These are phyloP conservation scores for Stigmatopora argus DNA, from an alignment of 2,113 vertebrate species.

Conservation along the genomic window DNA sequence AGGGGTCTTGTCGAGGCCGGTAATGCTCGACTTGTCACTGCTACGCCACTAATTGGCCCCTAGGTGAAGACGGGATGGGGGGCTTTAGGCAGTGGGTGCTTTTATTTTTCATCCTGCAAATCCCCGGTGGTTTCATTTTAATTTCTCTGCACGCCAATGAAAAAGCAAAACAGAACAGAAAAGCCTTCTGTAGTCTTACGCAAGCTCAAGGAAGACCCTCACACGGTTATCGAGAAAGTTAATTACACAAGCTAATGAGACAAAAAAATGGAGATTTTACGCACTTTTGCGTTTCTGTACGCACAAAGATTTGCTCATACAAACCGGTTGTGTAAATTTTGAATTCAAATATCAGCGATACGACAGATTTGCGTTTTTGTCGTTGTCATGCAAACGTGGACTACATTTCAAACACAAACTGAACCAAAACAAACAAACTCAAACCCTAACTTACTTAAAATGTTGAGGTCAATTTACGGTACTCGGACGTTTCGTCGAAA, in stretches of 20 bases:
- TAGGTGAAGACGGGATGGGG: conserved; percentile 37
- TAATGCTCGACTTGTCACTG: conserved; percentile 65
- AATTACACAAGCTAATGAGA: conserved; percentile 5
- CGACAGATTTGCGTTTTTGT: too few relatives aligned
- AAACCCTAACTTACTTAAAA: too few relatives aligned
- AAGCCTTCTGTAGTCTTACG: not conserved
- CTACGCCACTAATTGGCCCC: conserved; percentile 67
- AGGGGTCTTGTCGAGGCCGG: conserved; percentile 47
- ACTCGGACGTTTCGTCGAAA: too few relatives aligned
- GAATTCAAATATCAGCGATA: too few relatives aligned
- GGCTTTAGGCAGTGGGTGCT: conserved; percentile 44
- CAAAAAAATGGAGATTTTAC: conserved; percentile 2
- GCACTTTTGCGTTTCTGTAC: not conserved
- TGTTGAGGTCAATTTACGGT: too few relatives aligned
- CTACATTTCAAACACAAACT: too few relatives aligned
- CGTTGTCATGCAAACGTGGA: too few relatives aligned
- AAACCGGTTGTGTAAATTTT: too few relatives aligned
- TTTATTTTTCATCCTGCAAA: conserved; percentile 49
- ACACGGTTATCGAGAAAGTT: conserved; percentile 23
- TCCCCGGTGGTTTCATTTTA: conserved; percentile 23
- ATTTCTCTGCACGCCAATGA: conserved; percentile 27
- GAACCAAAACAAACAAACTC: too few relatives aligned
- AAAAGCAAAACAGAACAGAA: not conserved
- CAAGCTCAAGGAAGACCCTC: conserved; percentile 1
- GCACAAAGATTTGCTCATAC: too few relatives aligned